Evolutionary conservation across 1,140 invertebrate genomes (phyloP), one percentile per base, ranked within the genome.

Genomic region (Pseudomyrmex dendroicus): DNA sequence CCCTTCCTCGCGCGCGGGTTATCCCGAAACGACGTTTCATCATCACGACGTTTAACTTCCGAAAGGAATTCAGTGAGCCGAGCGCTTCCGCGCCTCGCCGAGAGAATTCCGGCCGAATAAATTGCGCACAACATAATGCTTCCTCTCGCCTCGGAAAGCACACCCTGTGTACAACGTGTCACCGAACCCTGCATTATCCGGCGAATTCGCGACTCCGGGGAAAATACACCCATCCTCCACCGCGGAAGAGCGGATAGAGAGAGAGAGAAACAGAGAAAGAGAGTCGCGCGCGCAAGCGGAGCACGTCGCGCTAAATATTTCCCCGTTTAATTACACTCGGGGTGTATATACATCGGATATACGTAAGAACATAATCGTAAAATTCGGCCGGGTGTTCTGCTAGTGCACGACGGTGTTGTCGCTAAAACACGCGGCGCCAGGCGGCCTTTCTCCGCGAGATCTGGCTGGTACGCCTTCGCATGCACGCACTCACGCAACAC

Each of bases 361-460:
- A 80, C 52, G 44, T 80, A 80, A 80, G 76, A 72, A 72, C 76
- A 80, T 80, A 80, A 80, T 80, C 76, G 66, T 80, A 80, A 80
- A 80, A 80, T 80, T 80, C 76, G 76, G 76, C 20, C 50, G 50
- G 10, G 50, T 13, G 64, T 12, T n/a, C 76, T 12, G 52, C 76
- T 48, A 15, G 74, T 48, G 5, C 5, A 35, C 35, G 35, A 35
- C 35, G 5, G 35, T 35, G 17, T 80, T 80, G 76, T 80, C 76
- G 76, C 44, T 59, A 66, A 57, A 80, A 80, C 22, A 59, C 52
- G 64, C 76, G 76, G 76, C 76, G 76, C 76, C 76, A 80, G 54
- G 20, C 66, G 22, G 66, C 76, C 76, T 80, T 72, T 72, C 76
- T 72, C 76, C 66, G 76, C 44, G 3, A 80, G 76, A 80, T 80